These are phyloP conservation scores for Muricea muricata DNA, from an alignment of 92 coral and sea anemone genomes.

Conservation along the genomic window DNA sequence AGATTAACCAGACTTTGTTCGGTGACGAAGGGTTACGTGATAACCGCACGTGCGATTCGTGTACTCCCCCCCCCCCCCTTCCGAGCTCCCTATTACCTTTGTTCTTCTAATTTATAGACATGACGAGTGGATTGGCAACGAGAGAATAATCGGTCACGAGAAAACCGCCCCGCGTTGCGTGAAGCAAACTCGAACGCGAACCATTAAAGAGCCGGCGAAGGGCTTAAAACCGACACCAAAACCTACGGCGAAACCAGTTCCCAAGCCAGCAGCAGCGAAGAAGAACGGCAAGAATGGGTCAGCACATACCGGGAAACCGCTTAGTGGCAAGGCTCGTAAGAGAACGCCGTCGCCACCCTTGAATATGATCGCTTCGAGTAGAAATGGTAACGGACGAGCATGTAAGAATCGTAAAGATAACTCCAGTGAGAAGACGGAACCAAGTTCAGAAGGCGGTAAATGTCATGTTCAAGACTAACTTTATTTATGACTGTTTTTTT, in stretches of 20 bases:
- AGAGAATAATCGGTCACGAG: conserved; percentile 45
- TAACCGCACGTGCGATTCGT: too few species aligned
- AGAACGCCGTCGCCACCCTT: conserved; percentile 69
- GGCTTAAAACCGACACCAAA: conserved; percentile 77
- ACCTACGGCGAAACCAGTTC: conserved; percentile 71
- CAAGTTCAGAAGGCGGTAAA: conserved; percentile 19
- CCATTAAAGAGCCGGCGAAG: conserved; percentile 49
- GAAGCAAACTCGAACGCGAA: conserved; percentile 78
- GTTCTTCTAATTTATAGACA: conserved; percentile 66
- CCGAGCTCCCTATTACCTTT: too few species aligned
- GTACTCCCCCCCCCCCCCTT: too few species aligned
- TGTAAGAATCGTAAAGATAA: conserved; percentile 22
- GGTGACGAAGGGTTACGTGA: too few species aligned
- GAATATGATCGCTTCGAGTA: conserved; percentile 32
- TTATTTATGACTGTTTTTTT: background rate
- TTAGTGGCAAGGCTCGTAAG: conserved; percentile 58
- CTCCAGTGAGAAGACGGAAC: background rate
- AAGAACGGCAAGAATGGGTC: conserved; percentile 67
- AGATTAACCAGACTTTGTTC: too few species aligned
- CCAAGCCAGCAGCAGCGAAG: conserved; percentile 70
- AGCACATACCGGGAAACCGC: conserved; percentile 43
- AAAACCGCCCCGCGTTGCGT: conserved; percentile 80
- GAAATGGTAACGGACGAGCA: conserved; percentile 17
- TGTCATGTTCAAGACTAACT: too few species aligned
- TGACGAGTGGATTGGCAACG: conserved; percentile 98